These are phyloP conservation scores for Smutsia gigantea DNA, from an alignment of 2,797 vertebrate species.

Conservation along the genomic window DNA sequence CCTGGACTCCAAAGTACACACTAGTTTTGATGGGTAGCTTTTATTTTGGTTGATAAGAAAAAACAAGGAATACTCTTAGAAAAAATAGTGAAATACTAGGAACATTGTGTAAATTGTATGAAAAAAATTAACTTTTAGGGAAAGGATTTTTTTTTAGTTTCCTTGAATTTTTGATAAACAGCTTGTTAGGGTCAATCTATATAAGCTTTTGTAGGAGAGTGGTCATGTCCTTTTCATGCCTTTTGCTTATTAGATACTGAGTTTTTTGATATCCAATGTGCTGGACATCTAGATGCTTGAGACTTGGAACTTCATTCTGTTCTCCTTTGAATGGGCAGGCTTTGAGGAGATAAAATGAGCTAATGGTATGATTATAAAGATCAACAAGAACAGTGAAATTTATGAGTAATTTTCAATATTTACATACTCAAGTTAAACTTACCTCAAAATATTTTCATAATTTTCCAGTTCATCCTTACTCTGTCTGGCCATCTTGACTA, in stretches of 20 bases:
- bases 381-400: not conserved
- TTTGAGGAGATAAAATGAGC: not conserved
- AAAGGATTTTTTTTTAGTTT: constrained; percentile 24
- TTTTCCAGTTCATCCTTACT: not conserved
- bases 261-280: not conserved
- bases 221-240: not conserved
- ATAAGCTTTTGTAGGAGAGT: not conserved
- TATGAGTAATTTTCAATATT: not conserved
- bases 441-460: not conserved
- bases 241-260: constrained; percentile 8
- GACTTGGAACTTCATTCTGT: not conserved
- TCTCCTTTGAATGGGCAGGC: not conserved
- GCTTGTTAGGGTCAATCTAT: not conserved
- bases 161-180: constrained; percentile 12
- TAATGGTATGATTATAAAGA: not conserved
- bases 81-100: not conserved
- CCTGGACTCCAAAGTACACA: not conserved
- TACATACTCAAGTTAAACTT: not conserved
- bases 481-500: not conserved
- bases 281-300: not conserved
- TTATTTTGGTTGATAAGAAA: constrained; percentile 41
- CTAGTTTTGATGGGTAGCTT: constrained; percentile 27
- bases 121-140: not conserved
- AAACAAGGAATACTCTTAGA: not conserved
- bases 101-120: not conserved